Conservation (phyloP, 37 sponge, comb jelly and placozoan genomes). For the Haliclona indistincta region DNA sequence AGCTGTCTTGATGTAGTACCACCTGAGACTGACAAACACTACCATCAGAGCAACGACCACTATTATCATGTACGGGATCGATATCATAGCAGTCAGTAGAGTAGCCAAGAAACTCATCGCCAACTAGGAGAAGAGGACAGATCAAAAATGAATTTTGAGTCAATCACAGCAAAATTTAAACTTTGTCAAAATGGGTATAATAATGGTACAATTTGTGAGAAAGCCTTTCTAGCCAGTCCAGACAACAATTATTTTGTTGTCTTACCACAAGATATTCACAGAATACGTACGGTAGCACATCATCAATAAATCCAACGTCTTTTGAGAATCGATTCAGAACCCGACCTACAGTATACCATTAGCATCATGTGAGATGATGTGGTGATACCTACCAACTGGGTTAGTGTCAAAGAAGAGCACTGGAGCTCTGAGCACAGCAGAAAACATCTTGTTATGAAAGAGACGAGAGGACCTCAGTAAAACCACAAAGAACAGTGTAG, state of each 20-base stretch:
- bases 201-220: no score
- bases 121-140: constrained; percentile 12
- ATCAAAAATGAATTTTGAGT: not conserved
- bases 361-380: not conserved
- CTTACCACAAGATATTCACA: constrained; percentile 53
- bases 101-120: constrained; percentile 37
- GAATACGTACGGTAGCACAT: constrained; percentile 56
- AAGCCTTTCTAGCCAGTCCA: no score
- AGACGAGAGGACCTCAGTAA: constrained; percentile 51
- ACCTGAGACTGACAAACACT: constrained; percentile 26
- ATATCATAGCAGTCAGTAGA: constrained; percentile 33
- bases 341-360: constrained; percentile 38
- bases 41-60: constrained; percentile 29
- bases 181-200: no score
- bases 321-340: constrained; percentile 81
- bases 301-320: constrained; percentile 72
- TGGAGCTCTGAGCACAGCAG: constrained; percentile 62
- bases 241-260: no score
- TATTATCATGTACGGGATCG: constrained; percentile 60
- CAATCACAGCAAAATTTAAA: no score
- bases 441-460: constrained; percentile 71
- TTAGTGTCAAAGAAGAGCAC: constrained; percentile 80
- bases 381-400: constrained; percentile 59
- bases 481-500: constrained; percentile 26
- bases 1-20: constrained; percentile 67